Percentiles rank a stretch among this genome's conserved stretches.
Evolutionary conservation across 1,140 invertebrate species (phyloP).

Genomic region (Nasonia vitripennis): DNA sequence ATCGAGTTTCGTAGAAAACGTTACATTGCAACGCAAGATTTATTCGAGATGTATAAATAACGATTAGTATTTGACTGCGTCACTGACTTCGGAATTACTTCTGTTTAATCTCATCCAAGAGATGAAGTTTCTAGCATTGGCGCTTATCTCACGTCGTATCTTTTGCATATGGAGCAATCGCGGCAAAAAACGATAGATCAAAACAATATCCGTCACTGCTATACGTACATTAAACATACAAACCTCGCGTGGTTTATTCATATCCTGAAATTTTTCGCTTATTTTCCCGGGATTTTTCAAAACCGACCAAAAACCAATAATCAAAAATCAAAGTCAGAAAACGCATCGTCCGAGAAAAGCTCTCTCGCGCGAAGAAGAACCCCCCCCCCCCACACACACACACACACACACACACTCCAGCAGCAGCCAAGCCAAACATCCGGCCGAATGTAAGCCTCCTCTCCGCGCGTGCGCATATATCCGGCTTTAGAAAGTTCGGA

Average conservation of each 20-base stretch:
- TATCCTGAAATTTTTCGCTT: no score
- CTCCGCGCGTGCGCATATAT: not conserved
- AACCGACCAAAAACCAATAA: no score
- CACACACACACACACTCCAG: no score
- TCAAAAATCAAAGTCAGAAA: no score
- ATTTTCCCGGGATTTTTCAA: no score
- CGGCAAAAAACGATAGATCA: no score
- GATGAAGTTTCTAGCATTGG: not conserved
- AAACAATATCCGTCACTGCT: no score
- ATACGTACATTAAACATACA: no score
- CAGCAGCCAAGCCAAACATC: not conserved
- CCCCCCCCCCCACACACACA: no score
- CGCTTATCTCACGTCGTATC: no score
- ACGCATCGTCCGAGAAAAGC: not conserved
- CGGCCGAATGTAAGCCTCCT: not conserved
- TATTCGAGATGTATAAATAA: not conserved
- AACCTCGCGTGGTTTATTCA: no score
- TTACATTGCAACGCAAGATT: not conserved
- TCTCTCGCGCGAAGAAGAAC: not conserved
- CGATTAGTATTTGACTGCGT: not conserved
- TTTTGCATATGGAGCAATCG: no score
- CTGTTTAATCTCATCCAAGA: not conserved
- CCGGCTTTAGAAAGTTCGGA: conserved; percentile 16
- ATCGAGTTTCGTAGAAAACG: not conserved
- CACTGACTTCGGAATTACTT: not conserved